These are phyloP conservation scores for Morelia viridis DNA, from an alignment of 2,797 vertebrate species.

Conservation along the genomic window DNA sequence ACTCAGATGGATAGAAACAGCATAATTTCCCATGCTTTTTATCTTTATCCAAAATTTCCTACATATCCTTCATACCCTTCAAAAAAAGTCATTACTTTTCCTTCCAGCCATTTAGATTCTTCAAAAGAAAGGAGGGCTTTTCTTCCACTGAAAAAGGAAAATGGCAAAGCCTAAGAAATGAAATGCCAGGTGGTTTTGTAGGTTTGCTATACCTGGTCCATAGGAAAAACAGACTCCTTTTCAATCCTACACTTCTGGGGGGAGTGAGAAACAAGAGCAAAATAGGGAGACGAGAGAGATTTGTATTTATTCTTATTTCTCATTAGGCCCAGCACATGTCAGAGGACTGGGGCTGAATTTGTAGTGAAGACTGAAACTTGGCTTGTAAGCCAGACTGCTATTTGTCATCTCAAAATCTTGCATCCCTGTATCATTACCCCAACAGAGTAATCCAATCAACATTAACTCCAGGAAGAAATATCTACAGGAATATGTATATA, in stretches of 20 bases:
- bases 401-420: neutral
- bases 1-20: neutral
- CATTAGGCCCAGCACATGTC: neutral
- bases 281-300: neutral
- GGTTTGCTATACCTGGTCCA: neutral
- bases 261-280: neutral
- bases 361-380: neutral
- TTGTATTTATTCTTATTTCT: neutral
- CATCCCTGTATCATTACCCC: neutral
- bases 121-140: neutral
- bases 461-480: neutral
- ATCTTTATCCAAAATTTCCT: neutral
- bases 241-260: neutral
- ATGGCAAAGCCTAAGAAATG: neutral
- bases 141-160: neutral
- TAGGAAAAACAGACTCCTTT: neutral
- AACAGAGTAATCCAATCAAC: neutral
- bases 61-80: neutral
- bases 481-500: slow-evolving; percentile 20
- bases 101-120: neutral
- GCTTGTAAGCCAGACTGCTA: neutral
- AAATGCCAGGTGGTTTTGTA: neutral
- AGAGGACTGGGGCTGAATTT: neutral
- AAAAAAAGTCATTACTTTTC: neutral
- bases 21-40: neutral